phyloP scores from a whole-genome alignment of 1,140 invertebrate species.

The Drosophila nigrodunni region DNA sequence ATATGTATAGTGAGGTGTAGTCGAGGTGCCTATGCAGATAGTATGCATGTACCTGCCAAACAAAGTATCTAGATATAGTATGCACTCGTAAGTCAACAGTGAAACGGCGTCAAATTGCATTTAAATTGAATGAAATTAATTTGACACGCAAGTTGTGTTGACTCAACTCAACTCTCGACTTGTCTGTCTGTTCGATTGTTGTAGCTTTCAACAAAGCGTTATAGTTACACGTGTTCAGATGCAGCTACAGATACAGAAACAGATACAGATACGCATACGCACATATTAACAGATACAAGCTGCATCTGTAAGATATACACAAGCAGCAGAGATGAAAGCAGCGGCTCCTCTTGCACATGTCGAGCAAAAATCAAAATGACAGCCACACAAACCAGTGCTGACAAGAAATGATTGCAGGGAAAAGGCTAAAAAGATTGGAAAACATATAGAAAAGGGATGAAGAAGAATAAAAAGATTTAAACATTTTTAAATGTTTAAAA shows the following conservation, averaged over 20 bases:
- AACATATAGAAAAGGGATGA: too few relatives aligned
- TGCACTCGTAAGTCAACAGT: constrained; percentile 45
- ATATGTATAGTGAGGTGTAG: too few relatives aligned
- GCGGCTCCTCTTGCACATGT: constrained; percentile 58
- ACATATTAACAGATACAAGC: constrained; percentile 13
- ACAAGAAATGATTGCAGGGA: too few relatives aligned
- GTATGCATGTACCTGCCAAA: constrained; percentile 59
- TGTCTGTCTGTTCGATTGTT: constrained; percentile 27
- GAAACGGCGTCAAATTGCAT: constrained; percentile 80
- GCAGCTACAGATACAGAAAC: constrained; percentile 16
- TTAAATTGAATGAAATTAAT: constrained; percentile 82
- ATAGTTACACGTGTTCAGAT: constrained; percentile 64
- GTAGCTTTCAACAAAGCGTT: constrained; percentile 71
- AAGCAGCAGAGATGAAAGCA: constrained; percentile 61
- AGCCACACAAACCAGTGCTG: constrained; percentile 31
- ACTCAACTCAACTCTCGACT: constrained; percentile 36
- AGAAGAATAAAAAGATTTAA: too few relatives aligned
- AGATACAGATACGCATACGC: constrained; percentile 36
- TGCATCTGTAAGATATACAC: constrained; percentile 50
- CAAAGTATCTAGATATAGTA: constrained; percentile 29
- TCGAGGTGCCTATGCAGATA: constrained; percentile 25
- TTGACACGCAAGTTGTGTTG: constrained; percentile 76
- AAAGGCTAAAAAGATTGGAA: too few relatives aligned
- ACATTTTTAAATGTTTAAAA: too few relatives aligned
- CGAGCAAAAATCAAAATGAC: constrained; percentile 74